Percentiles rank a stretch among this genome's conserved stretches.
These are phyloP conservation scores for Leptopilina clavipes DNA, from an alignment of 1,140 invertebrate species.

Conservation along the genomic window DNA sequence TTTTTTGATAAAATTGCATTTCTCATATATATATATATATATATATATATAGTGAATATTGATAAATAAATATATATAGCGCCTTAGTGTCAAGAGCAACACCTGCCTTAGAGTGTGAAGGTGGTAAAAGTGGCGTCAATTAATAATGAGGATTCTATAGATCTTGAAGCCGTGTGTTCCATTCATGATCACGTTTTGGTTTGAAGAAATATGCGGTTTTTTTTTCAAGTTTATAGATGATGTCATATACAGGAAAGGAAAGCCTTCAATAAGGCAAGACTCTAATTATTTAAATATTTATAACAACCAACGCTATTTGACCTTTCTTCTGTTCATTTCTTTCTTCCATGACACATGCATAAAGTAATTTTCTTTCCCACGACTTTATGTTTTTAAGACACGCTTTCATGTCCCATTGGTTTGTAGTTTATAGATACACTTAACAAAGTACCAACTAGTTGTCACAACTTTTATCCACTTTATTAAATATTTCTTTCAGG, in stretches of 20 bases:
- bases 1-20: neutral
- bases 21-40: too few relatives aligned
- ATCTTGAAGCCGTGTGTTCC: constrained; percentile 25
- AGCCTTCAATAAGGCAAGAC: neutral
- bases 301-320: constrained; percentile 1
- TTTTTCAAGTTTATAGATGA: neutral
- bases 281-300: constrained; percentile 26
- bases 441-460: neutral
- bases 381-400: neutral
- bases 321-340: neutral
- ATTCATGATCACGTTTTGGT: constrained; percentile 1
- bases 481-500: neutral
- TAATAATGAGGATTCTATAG: constrained; percentile 50
- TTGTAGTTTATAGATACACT: neutral
- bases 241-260: neutral
- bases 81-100: constrained; percentile 51
- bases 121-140: constrained; percentile 47
- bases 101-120: constrained; percentile 49
- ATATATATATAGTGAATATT: neutral
- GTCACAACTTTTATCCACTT: neutral
- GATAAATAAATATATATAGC: neutral
- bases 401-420: constrained; percentile 4
- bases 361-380: neutral
- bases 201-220: neutral
- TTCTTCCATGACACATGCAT: neutral